Evolutionary conservation across 1,140 invertebrate species (phyloP), one percentile per base, ranked within the genome.

Genomic region (Neoseiulus cucumeris): DNA sequence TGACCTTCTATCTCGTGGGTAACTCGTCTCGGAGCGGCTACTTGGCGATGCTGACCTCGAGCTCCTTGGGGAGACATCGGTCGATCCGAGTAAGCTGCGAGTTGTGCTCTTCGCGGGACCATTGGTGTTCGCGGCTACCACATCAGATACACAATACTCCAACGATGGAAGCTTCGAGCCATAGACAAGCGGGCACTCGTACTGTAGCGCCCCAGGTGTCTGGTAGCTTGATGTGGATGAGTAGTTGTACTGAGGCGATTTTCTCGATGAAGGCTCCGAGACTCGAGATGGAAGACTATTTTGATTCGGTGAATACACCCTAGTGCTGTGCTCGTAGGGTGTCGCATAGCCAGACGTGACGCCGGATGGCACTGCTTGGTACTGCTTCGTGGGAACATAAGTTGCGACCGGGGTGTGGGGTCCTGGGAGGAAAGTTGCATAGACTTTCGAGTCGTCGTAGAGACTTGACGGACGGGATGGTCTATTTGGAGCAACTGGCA

Each of bases 21-120:
- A 33, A 28, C 17, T 47, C 18, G 28, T 39, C 20, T 28, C 72
- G 67, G 33, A 71, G 71, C 66, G 72, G 70, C 18, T 25, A 41
- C 29, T 47, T 14, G 30, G 44, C 18, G 44, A 65, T 18, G 64
- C 39, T 20, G 75, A 75, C 66, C 64, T 55, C 41, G 44, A 17
- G 22, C 30, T 12, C 44, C 22, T 47, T 42, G 25, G 33, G 33
- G 33, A 39, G 33, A 39, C 33, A 39, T 39, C 33, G 33, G 33
- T 39, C 33, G 33, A 39, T 6, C 33, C 33, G 33, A 39, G 33
- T 9, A 39, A 39, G 33, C 9, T 39, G 33, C 33, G 33, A 39
- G 4, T 39, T 9, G 9, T 39, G 33, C 33, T 39, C 33, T 39
- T 39, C 33, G 33, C 33, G 33, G 33, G 33, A 39, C 33, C 33